Conservation (phyloP, 2,888 invertebrate genomes). For the Tridacna gigas region DNA sequence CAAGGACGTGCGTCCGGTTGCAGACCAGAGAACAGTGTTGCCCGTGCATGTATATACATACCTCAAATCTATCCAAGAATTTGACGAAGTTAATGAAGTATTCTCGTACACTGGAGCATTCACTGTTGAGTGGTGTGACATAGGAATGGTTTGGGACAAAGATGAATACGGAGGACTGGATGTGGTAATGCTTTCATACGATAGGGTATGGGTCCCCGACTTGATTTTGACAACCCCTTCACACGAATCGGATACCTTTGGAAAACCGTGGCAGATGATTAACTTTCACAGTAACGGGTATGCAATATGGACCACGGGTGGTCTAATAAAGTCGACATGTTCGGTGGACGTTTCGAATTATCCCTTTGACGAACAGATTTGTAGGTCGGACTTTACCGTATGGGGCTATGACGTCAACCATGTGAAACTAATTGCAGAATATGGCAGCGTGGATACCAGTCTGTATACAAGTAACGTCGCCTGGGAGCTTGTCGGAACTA, state of each 20-base stretch:
- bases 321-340: constrained; percentile 53
- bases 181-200: constrained; percentile 24
- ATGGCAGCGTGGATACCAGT: background rate
- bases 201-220: constrained; percentile 58
- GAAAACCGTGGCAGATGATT: constrained; percentile 53
- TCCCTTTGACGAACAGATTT: constrained; percentile 60
- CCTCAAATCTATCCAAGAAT: constrained; percentile 43
- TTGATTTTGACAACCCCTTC: constrained; percentile 59
- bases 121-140: constrained; percentile 40
- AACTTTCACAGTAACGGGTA: constrained; percentile 31
- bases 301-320: constrained; percentile 47
- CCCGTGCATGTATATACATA: constrained; percentile 28
- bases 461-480: constrained; percentile 7
- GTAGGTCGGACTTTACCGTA: constrained; percentile 41
- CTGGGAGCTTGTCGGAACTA: background rate
- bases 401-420: constrained; percentile 48
- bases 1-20: constrained; percentile 19
- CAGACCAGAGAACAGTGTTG: constrained; percentile 24
- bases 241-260: constrained; percentile 48
- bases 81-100: constrained; percentile 56
- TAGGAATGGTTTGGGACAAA: constrained; percentile 38
- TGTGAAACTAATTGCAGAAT: background rate
- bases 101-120: constrained; percentile 41
- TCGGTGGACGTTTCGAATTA: constrained; percentile 52
- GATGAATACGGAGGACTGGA: constrained; percentile 28